Percentiles rank a stretch among this genome's conserved stretches.
Evolutionary conservation across 1,140 invertebrate species (phyloP).

Genomic region (Zeugodacus cucurbitae): DNA sequence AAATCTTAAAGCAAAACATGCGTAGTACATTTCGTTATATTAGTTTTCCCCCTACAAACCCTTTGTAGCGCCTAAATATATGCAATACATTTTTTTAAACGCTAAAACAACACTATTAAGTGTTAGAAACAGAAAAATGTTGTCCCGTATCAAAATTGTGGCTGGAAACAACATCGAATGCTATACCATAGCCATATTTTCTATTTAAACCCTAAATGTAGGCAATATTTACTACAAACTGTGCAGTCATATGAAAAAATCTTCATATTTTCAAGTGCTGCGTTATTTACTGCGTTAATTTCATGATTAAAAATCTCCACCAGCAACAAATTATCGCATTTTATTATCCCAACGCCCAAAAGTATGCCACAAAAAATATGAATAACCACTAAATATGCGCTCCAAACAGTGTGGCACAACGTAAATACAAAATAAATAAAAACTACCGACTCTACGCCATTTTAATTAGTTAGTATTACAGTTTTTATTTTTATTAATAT

Average conservation of each 20-base stretch:
- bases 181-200: neutral
- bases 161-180: too few species aligned
- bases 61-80: neutral
- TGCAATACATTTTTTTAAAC: neutral
- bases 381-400: neutral
- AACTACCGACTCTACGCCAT: neutral
- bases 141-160: too few species aligned
- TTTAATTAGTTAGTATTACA: neutral
- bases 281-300: neutral
- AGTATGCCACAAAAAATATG: neutral
- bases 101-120: too few species aligned
- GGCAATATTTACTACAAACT: neutral
- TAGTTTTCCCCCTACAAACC: too few species aligned
- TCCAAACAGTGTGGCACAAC: neutral
- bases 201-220: neutral
- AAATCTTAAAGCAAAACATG: too few species aligned
- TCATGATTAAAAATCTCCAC: neutral
- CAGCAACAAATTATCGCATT: neutral
- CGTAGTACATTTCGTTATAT: too few species aligned
- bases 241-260: neutral
- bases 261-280: neutral
- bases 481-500: neutral
- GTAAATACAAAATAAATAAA: neutral
- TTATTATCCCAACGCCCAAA: neutral
- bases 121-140: too few species aligned